A percentile compares a stretch with the other conserved stretches of the same genome.
phyloP scores from a whole-genome alignment of 2,113 vertebrate species.

The Daphoenositta chrysoptera region DNA sequence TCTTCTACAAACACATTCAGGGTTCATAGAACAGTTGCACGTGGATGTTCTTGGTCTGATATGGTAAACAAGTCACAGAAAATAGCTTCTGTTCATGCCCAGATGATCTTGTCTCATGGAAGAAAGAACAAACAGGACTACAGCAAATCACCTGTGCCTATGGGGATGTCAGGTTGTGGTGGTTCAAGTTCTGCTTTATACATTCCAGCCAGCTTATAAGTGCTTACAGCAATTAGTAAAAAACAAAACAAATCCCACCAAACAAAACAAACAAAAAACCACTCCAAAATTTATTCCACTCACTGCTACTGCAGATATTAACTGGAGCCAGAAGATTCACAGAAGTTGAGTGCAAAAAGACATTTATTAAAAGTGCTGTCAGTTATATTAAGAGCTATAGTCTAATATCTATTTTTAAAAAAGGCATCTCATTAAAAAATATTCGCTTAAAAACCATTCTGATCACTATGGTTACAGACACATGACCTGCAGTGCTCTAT shows the following conservation, averaged over 20 bases:
- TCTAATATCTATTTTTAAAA: constrained; percentile 26
- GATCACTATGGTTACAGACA: constrained; percentile 11
- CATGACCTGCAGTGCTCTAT: constrained; percentile 43
- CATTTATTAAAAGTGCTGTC: constrained; percentile 73
- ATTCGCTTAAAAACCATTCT: constrained; percentile 21
- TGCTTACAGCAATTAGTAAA: background rate
- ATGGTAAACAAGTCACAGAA: background rate
- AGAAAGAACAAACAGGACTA: background rate
- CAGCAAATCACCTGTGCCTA: background rate
- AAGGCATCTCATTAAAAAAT: constrained; percentile 23
- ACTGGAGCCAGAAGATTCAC: background rate
- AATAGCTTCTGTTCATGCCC: background rate
- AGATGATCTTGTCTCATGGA: background rate
- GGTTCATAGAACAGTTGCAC: background rate
- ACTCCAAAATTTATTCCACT: background rate
- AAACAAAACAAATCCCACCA: background rate
- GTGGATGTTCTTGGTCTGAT: background rate
- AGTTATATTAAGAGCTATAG: constrained; percentile 38
- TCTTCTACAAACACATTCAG: background rate
- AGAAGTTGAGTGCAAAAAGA: background rate
- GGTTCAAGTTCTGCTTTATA: background rate
- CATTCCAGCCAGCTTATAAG: background rate
- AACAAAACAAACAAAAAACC: background rate
- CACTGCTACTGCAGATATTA: background rate
- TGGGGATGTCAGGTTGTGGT: background rate